Base-by-base conservation (phyloP, 2,888 invertebrate genomes). In the Ectropis crepuscularia region DNA sequence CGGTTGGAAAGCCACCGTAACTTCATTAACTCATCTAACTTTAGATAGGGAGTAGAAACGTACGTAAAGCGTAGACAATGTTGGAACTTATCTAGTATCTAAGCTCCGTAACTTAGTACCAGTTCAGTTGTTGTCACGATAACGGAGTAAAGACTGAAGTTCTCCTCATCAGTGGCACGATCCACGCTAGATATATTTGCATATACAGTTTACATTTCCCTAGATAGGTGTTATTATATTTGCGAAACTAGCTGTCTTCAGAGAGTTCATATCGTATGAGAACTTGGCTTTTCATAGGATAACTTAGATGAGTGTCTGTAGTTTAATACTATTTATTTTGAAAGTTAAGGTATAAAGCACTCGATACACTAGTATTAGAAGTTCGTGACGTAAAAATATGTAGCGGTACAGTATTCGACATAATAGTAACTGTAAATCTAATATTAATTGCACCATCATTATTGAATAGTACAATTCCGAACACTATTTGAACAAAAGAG, bases 71-170 rank as follows among this genome's bases (percentile, higher is more conserved):
- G 53, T 49, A 60, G 60, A 61, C 55, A 55, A 46, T 51, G 63
- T 62, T 63, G 41, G 6, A 49, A 48, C 37, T 46, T 53, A 46
- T 53, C 48, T 38, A 12, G 47, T 43, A 63, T 11, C 47, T 51
- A 36, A 50, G 46, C 39, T 46, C 38, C 7, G 16, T 45, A 53
- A 60, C 47, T 53, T 42, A 53, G 16, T 41, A 50, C 11, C 36
- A 41, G 50, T 55, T 54, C 7, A 50, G 49, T 61, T 57, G 55
- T 55, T 51, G 61, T 55, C 46, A 28, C 50, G 61, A 61, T 61
- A 61, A 57, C 61, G 16, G 50, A 61, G 53, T 51, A 61, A 46
- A 53, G 43, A 46, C 51, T 46, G 46, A 54, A 61, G 55, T 61
- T 57, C 46, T 39, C 36, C 57, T 61, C 55, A 57, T 61, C 54